Base-by-base conservation (phyloP, 1,140 invertebrate species). In the Danaus plexippus region DNA sequence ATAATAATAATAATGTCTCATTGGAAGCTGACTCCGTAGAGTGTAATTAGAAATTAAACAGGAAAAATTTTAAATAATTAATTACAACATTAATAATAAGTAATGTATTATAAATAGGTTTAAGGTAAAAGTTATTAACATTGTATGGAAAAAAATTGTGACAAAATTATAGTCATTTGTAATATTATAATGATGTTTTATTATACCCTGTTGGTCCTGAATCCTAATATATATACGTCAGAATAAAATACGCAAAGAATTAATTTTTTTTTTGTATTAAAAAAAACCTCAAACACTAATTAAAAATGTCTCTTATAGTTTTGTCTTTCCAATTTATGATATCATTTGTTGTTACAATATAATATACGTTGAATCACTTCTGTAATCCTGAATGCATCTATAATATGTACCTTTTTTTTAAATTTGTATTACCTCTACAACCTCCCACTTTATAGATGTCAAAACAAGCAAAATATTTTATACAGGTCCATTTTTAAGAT, bases 91-190 rank as follows among this genome's bases (percentile, higher is more conserved):
- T 82, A 75, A 77, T 78, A 75, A 75, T 84, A 84, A 84, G 83
- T 84, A 78, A 80, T 86, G 83, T 86, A 86, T 86, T 86, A 86
- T 86, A 86, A 86, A 79, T 86, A 86, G 80, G 54, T 71, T 59
- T 86, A 86, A 86, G 83, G 78, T 86, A 83, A 86, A 84, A 83
- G 80, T 86, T 86, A 86, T 86, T 86, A 86, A 85, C 82, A 85
- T 81, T 85, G 82, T 85, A 85, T 85, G 82, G 80, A 84, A 85
- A 32, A 22, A 82, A 85, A 85, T 85, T 84, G 82, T 85, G 82
- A 85, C 82, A 85, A 85, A 85, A 85, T 85, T 85, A 84, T 85
- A 85, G 82, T 85, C 82, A 85, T 85, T 85, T 85, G 82, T 85
- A 85, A 85, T 84, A 85, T 85, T 82, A 77, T 22, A 75, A 61